Evolutionary conservation across 1,140 invertebrate genomes (phyloP).

Genomic region (Camponotus vicinus): DNA sequence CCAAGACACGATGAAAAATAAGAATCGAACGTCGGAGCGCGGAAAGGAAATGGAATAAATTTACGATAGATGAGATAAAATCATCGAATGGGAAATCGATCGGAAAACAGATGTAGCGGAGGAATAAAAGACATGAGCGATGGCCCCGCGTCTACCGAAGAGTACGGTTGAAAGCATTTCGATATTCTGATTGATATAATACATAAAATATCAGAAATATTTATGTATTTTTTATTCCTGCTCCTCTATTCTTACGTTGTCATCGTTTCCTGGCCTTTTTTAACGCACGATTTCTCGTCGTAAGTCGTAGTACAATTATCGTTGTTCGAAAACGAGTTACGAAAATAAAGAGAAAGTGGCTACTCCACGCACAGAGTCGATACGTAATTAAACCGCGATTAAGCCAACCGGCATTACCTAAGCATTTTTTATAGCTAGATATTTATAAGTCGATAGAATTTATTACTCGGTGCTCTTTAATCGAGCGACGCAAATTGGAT

Average conservation of each 20-base stretch:
- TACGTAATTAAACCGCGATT: conserved; percentile 5
- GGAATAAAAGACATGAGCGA: conserved; percentile 23
- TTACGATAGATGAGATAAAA: conserved; percentile 39
- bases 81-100: conserved; percentile 20
- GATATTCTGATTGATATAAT: conserved; percentile 31
- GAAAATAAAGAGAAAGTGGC: conserved; percentile 16
- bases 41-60: conserved; percentile 36
- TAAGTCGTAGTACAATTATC: background rate
- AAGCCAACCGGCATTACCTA: background rate
- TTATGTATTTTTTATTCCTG: background rate
- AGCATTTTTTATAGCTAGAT: background rate
- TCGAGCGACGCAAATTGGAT: background rate
- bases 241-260: background rate
- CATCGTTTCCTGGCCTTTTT: conserved; percentile 37
- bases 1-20: conserved; percentile 37
- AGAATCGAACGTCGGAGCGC: conserved; percentile 4
- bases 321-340: too few relatives aligned
- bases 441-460: conserved; percentile 3
- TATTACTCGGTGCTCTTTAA: background rate
- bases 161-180: conserved; percentile 30
- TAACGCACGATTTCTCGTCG: background rate
- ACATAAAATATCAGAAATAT: conserved; percentile 33
- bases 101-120: conserved; percentile 25
- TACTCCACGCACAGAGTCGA: background rate
- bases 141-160: conserved; percentile 46